phyloP scores from a whole-genome alignment of 2,113 vertebrate genomes.

The Pedionomus torquatus region DNA sequence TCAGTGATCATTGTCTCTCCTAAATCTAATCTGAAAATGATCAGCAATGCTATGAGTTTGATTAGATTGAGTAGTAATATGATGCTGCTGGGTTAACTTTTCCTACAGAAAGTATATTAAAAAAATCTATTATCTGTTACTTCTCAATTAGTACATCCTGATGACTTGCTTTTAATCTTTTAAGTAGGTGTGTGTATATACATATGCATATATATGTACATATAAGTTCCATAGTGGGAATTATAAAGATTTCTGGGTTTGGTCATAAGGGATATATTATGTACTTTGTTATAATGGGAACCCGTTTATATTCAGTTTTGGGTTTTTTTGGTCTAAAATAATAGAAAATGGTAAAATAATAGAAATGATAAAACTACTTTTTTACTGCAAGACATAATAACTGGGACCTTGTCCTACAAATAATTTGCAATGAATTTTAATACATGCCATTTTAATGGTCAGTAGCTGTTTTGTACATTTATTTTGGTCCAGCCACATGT shows the following conservation, averaged over 20 bases:
- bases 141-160: neutral
- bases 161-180: neutral
- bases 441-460: neutral
- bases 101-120: neutral
- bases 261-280: neutral
- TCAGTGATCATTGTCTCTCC: neutral
- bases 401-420: neutral
- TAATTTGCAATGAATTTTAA: neutral
- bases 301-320: neutral
- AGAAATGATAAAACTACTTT: neutral
- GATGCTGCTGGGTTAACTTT: neutral
- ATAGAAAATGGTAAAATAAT: neutral
- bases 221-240: neutral
- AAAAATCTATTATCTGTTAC: neutral
- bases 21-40: conserved; percentile 38
- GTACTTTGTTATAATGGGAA: neutral
- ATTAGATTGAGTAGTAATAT: neutral
- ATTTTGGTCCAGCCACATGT: neutral
- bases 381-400: neutral
- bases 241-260: neutral
- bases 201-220: neutral
- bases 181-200: neutral
- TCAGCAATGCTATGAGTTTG: neutral
- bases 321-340: neutral
- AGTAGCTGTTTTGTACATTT: neutral